A percentile compares a stretch with the other conserved stretches of the same genome.
Conservation (phyloP, 2,888 invertebrate genomes). For the Microctonus aethiopoides region DNA sequence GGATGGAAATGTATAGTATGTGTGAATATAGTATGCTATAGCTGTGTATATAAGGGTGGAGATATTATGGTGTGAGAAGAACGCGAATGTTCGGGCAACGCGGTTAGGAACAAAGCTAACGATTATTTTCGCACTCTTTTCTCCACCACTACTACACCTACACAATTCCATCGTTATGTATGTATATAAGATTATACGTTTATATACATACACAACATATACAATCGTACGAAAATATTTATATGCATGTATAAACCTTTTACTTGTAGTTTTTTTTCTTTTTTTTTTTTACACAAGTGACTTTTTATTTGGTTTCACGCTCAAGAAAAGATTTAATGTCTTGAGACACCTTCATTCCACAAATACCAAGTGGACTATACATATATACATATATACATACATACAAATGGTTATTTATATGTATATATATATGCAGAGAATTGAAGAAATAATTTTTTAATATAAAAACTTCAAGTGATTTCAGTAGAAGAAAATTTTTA, state of each 20-base stretch:
- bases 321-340: slow-evolving; percentile 43
- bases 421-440: background rate
- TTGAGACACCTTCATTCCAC: slow-evolving; percentile 48
- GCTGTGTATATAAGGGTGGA: background rate
- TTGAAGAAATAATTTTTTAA: slow-evolving; percentile 20
- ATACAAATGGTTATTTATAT: background rate
- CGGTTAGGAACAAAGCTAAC: slow-evolving; percentile 56
- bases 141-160: slow-evolving; percentile 25
- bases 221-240: slow-evolving; percentile 16
- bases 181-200: slow-evolving; percentile 17
- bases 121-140: slow-evolving; percentile 56
- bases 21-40: background rate
- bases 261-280: background rate
- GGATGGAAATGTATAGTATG: background rate
- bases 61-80: slow-evolving; percentile 1
- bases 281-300: slow-evolving; percentile 30
- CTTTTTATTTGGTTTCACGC: slow-evolving; percentile 30
- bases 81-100: slow-evolving; percentile 38
- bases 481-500: too few relatives aligned
- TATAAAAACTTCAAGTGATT: background rate
- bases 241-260: slow-evolving; percentile 1
- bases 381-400: background rate
- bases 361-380: slow-evolving; percentile 39
- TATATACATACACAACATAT: slow-evolving; percentile 5
- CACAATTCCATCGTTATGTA: slow-evolving; percentile 18